A percentile compares a stretch with the other conserved stretches of the same genome.
Evolutionary conservation across 2,888 invertebrate species (phyloP).

Genomic region (Nomada fucata): DNA sequence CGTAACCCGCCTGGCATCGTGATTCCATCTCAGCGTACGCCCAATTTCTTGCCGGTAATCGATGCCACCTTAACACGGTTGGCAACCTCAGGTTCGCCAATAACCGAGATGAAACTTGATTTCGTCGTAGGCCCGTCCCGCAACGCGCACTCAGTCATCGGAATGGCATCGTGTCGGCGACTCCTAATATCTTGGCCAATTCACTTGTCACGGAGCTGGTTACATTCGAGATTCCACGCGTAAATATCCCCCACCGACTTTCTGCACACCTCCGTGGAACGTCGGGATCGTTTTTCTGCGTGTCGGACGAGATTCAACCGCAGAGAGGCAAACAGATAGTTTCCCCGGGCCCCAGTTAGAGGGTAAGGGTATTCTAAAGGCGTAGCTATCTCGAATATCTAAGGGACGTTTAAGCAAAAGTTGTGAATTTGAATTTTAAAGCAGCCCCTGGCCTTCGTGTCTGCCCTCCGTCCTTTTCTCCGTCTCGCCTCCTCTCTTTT

Average conservation of each 20-base stretch:
- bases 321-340: constrained; percentile 10
- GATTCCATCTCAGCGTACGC: constrained; percentile 18
- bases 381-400: constrained; percentile 54
- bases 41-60: constrained; percentile 52
- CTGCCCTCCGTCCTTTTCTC: neutral
- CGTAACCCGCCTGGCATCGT: neutral
- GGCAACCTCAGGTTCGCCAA: constrained; percentile 50
- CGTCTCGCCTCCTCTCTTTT: constrained; percentile 43
- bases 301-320: constrained; percentile 40
- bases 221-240: constrained; percentile 51
- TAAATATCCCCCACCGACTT: neutral
- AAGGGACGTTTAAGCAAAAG: constrained; percentile 73
- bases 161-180: constrained; percentile 61
- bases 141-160: constrained; percentile 50
- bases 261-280: neutral
- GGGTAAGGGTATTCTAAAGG: constrained; percentile 18
- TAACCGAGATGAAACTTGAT: constrained; percentile 58
- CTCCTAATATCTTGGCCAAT: constrained; percentile 65
- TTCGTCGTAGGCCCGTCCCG: constrained; percentile 22
- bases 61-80: constrained; percentile 40
- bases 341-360: neutral
- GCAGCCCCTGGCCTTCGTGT: constrained; percentile 48
- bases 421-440: constrained; percentile 78
- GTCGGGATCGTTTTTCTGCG: constrained; percentile 35
- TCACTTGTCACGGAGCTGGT: constrained; percentile 68